Evolutionary conservation across 2,888 invertebrate species (phyloP), one percentile per base, ranked within the genome.

Genomic region (Ctenicera cuprea): DNA sequence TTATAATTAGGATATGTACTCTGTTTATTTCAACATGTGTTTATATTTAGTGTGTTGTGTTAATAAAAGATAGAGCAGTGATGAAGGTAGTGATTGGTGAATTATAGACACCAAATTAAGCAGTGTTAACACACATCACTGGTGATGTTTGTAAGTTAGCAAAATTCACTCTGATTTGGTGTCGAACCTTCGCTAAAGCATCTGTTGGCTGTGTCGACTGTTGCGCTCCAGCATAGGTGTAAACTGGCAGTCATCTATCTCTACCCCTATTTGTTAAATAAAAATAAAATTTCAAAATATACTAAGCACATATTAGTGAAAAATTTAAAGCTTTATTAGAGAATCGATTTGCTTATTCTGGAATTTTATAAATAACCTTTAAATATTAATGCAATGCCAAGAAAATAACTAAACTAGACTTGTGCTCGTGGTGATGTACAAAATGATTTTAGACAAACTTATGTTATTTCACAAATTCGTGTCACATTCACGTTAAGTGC

Each of bases 141-240:
- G 26, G 74, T 74, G 70, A 48, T 11, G 50, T 54, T 48, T 74
- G 65, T 52, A 43, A 41, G 38, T 50, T 30, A 74, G 48, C 50
- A 66, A 70, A 74, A 70, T 45, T 70, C 74, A 74, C 74, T 70
- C 45, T 57, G 61, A 63, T 61, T 59, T 68, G 64, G 67, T 52
- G 68, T 64, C 75, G 66, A 75, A 75, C 73, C 74, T 76, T 76
- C 76, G 73, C 75, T 76, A 78, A 76, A 78, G 76, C 77, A 77
- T 78, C 76, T 74, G 76, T 63, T 76, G 73, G 69, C 74, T 75
- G 73, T 75, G 72, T 66, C 78, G 77, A 74, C 75, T 75, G 69
- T 78, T 78, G 72, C 75, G 74, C 54, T 77, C 77, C 78, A 78
- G 63, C 76, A 78, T 78, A 69, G 78, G 76, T 43, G 75, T 71